These are phyloP conservation scores for Achlya flavicornis DNA, from an alignment of 2,888 invertebrate genomes.

Conservation along the genomic window DNA sequence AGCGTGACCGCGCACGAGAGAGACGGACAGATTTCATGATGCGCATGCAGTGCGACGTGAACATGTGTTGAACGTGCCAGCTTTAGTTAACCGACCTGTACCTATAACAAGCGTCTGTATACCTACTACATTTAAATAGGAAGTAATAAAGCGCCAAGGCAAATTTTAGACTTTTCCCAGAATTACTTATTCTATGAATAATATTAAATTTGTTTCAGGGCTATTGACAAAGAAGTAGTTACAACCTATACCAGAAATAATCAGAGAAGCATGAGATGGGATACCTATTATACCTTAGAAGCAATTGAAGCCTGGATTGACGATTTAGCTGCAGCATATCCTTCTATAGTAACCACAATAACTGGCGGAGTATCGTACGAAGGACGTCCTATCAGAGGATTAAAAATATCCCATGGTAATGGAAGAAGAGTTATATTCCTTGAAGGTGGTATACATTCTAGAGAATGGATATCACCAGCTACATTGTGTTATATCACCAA, in stretches of 20 bases:
- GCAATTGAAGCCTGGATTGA: conserved; percentile 85
- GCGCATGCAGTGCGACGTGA: too few species aligned
- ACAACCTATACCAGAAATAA: conserved; percentile 40
- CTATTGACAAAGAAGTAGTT: conserved; percentile 72
- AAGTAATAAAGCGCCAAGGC: too few species aligned
- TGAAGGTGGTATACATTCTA: conserved; percentile 86
- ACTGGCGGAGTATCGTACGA: conserved; percentile 70
- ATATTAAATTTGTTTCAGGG: conserved; percentile 44
- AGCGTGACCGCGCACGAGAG: too few species aligned
- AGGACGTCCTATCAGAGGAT: conserved; percentile 68
- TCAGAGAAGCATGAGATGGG: conserved; percentile 67
- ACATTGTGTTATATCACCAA: conserved; percentile 87
- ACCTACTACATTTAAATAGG: too few species aligned
- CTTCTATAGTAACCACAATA: conserved; percentile 69
- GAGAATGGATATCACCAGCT: conserved; percentile 90
- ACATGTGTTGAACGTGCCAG: too few species aligned
- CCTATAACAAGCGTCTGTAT: too few species aligned
- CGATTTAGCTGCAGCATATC: conserved; percentile 68
- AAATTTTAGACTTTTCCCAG: too few species aligned
- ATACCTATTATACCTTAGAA: conserved; percentile 82
- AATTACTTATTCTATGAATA: too few species aligned
- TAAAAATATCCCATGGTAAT: conserved; percentile 64
- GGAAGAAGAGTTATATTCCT: conserved; percentile 58
- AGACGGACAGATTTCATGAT: too few species aligned
- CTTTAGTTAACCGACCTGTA: too few species aligned